Evolutionary conservation across 1,140 invertebrate species (phyloP).

Genomic region (Gryon sp.): DNA sequence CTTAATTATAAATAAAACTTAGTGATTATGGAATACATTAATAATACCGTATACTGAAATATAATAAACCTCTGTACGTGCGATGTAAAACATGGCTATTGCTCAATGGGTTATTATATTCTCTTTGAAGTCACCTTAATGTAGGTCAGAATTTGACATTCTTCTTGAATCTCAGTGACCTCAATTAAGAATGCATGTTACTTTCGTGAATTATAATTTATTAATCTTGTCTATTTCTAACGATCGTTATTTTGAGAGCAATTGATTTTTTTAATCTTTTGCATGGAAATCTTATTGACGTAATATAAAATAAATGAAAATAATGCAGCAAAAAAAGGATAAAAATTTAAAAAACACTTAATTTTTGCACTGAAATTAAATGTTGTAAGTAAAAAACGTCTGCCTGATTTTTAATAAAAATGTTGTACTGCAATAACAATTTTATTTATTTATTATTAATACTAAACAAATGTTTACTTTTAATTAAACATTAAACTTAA

Average conservation of each 20-base stretch:
- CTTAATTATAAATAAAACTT: no score
- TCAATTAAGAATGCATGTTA: conserved; percentile 51
- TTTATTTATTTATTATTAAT: no score
- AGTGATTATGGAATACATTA: no score
- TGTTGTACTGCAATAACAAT: no score
- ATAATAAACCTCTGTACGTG: conserved; percentile 5
- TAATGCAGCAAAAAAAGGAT: no score
- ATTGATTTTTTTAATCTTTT: background rate
- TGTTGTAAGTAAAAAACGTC: no score
- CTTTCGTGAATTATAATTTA: conserved; percentile 54
- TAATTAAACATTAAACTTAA: no score
- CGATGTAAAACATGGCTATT: conserved; percentile 23
- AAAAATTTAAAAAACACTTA: no score
- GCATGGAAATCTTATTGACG: background rate
- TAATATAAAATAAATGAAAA: no score
- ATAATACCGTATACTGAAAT: background rate
- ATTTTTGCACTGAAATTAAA: no score
- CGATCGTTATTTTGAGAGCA: conserved; percentile 30
- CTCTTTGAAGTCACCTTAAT: conserved; percentile 53
- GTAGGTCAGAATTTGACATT: conserved; percentile 60
- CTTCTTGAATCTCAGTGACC: conserved; percentile 49
- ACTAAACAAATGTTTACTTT: no score
- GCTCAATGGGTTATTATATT: conserved; percentile 43
- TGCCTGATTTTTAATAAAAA: no score
- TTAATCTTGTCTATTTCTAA: conserved; percentile 43